Evolutionary conservation across 2,113 vertebrate species (phyloP).

Genomic region (Cacatua alba): DNA sequence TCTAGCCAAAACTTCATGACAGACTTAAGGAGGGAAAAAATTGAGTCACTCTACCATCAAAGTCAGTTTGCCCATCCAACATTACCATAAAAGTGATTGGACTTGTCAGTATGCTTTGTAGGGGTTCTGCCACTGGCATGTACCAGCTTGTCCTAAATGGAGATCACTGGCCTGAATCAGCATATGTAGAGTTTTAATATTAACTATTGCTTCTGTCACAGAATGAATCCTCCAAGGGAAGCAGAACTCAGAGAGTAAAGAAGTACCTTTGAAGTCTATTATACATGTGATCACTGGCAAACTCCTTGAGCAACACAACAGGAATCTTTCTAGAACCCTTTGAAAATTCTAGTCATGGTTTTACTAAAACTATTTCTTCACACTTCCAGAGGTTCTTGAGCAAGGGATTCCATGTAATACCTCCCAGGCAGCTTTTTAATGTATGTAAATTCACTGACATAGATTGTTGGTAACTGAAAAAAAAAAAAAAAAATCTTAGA

Average conservation of each 20-base stretch:
- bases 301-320: neutral
- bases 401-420: neutral
- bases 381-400: neutral
- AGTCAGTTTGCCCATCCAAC: neutral
- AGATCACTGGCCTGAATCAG: neutral
- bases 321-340: neutral
- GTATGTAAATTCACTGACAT: neutral
- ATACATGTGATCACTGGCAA: rapidly evolving
- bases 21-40: neutral
- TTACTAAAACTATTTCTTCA: neutral
- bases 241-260: neutral
- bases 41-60: neutral
- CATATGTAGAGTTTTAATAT: neutral
- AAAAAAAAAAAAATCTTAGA: neutral
- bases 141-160: neutral
- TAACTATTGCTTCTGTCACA: neutral
- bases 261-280: neutral
- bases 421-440: neutral
- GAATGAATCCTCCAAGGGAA: neutral
- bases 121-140: neutral
- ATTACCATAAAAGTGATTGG: neutral
- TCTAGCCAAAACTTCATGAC: neutral
- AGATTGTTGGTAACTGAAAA: neutral
- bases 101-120: neutral
- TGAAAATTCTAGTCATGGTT: neutral